These are phyloP conservation scores for Mus spretus DNA, from an alignment of 2,797 vertebrate genomes.

Conservation along the genomic window DNA sequence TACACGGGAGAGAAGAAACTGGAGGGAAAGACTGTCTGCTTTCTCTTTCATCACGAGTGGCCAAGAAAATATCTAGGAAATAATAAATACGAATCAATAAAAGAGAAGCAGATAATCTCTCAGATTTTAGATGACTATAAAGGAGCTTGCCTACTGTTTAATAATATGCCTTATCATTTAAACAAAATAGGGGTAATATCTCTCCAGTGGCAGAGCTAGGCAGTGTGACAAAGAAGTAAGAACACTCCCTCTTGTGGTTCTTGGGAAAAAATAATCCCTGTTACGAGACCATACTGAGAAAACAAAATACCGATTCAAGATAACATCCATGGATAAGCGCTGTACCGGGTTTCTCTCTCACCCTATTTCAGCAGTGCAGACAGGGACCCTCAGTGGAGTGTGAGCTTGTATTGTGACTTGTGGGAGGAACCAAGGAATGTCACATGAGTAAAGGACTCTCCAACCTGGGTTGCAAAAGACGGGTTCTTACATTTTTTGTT, in stretches of 20 bases:
- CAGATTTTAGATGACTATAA: conserved; percentile 49
- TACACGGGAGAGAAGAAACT: background rate
- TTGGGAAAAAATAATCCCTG: conserved; percentile 64
- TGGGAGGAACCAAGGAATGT: background rate
- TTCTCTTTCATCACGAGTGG: conserved; percentile 16
- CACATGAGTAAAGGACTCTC: background rate
- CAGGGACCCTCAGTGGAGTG: background rate
- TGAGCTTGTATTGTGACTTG: background rate
- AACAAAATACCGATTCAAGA: conserved; percentile 28
- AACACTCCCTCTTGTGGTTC: conserved; percentile 85
- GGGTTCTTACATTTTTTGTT: background rate
- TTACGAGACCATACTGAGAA: conserved; percentile 34
- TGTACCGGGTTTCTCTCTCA: background rate
- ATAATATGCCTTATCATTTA: conserved; percentile 46
- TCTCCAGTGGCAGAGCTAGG: background rate
- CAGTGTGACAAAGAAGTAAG: conserved; percentile 74
- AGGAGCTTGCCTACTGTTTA: conserved; percentile 50
- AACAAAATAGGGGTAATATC: background rate
- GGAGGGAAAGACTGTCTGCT: conserved; percentile 26
- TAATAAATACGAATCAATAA: conserved; percentile 51
- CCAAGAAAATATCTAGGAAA: conserved; percentile 45
- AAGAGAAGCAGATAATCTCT: conserved; percentile 65
- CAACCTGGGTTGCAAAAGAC: conserved; percentile 5
- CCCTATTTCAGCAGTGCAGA: background rate
- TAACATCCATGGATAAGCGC: background rate